A percentile compares a stretch with the other conserved stretches of the same genome.
Conservation (phyloP, 2,797 vertebrate genomes). For the Phataginus tricuspis region DNA sequence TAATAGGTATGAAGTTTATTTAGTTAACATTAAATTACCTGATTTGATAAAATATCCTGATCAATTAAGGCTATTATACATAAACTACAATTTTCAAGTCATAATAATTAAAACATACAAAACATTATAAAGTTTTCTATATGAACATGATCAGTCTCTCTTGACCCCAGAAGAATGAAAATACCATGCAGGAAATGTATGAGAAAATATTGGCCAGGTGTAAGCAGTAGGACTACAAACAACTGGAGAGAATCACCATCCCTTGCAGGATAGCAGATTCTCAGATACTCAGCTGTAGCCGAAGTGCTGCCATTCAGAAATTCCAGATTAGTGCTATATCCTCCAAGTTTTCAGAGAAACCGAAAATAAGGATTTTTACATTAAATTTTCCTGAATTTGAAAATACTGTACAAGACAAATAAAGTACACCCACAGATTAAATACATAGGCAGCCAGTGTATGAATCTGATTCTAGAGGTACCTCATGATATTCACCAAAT, state of each 20-base stretch:
- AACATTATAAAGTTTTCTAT: not conserved
- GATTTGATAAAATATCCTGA: not conserved
- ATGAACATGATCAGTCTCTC: not conserved
- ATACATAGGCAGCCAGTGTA: not conserved
- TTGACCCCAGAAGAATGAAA: not conserved
- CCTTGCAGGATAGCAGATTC: accelerated
- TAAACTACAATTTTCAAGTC: not conserved
- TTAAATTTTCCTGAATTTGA: not conserved
- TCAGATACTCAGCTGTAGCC: not conserved
- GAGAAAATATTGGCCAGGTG: not conserved
- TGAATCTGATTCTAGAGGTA: not conserved
- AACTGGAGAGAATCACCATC: not conserved
- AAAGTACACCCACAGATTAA: not conserved
- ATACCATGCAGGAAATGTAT: not conserved
- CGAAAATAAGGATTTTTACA: not conserved
- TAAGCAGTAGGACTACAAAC: not conserved
- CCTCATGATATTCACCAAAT: not conserved
- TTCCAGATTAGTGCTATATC: not conserved
- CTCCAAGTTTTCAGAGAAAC: not conserved
- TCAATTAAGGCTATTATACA: not conserved
- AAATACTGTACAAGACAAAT: not conserved
- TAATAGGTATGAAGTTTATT: not conserved
- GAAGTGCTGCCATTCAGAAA: not conserved
- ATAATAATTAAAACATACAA: not conserved
- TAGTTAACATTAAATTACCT: not conserved